phyloP scores from a whole-genome alignment of 2,888 invertebrate species.

The Dioctria rufipes region DNA sequence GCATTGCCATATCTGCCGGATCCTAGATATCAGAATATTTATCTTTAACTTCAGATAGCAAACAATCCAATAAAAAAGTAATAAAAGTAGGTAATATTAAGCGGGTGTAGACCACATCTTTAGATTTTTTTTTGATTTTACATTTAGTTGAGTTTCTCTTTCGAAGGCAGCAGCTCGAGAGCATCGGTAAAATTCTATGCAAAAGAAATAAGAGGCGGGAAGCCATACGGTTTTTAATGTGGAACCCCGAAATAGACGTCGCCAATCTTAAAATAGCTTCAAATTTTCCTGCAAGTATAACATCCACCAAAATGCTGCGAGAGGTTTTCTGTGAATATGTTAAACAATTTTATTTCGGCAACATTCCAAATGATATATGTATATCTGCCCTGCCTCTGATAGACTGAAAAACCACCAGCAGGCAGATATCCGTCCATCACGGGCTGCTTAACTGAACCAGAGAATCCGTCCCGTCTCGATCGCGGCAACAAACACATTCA shows the following conservation, averaged over 20 bases:
- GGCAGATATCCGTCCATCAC: slow-evolving; percentile 33
- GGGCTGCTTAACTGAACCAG: background rate
- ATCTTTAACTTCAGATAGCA: background rate
- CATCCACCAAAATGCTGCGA: slow-evolving; percentile 27
- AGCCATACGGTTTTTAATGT: slow-evolving; percentile 17
- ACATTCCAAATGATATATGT: slow-evolving; percentile 43
- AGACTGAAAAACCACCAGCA: slow-evolving; percentile 24
- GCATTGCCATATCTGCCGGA: background rate
- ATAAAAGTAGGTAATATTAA: background rate
- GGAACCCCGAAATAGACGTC: slow-evolving; percentile 44
- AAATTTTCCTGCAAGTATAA: slow-evolving; percentile 28
- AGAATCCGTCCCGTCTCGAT: background rate
- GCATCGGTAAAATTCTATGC: background rate
- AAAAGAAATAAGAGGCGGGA: slow-evolving; percentile 17
- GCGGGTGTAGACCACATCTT: background rate
- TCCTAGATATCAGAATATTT: background rate
- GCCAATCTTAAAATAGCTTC: slow-evolving; percentile 49
- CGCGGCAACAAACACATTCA: slow-evolving; percentile 8
- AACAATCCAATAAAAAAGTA: background rate
- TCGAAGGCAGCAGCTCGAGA: background rate
- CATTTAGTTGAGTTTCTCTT: background rate
- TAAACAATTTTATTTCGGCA: slow-evolving; percentile 50
- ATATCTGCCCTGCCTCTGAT: background rate
- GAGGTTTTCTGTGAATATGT: slow-evolving; percentile 42
- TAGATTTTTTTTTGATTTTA: background rate